phyloP scores from a whole-genome alignment of 2,888 invertebrate genomes.

The Taphrorychus bicolor region DNA sequence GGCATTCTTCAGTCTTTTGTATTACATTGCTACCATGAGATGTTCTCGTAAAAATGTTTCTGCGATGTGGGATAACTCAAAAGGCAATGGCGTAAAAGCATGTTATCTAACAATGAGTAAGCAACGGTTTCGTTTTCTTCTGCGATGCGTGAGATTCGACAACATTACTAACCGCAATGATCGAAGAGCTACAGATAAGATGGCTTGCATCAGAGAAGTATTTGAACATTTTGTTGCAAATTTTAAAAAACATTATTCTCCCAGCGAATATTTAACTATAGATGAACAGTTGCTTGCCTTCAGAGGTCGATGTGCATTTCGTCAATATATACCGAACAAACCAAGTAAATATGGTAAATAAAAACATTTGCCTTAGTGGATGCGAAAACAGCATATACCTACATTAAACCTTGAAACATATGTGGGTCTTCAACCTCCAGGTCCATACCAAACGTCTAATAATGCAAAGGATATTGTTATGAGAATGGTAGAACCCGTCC shows the following conservation, averaged over 20 bases:
- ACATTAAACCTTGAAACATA: slow-evolving; percentile 46
- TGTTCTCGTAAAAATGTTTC: slow-evolving; percentile 38
- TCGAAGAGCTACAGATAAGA: slow-evolving; percentile 35
- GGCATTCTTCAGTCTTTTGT: slow-evolving; percentile 18
- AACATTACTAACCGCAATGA: too few relatives aligned
- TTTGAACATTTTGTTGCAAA: slow-evolving; percentile 31
- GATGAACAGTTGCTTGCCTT: slow-evolving; percentile 44
- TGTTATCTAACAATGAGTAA: slow-evolving; percentile 41
- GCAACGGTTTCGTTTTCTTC: slow-evolving; percentile 32
- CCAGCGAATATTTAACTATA: slow-evolving; percentile 37
- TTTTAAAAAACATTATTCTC: slow-evolving; percentile 36
- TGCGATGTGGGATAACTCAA: slow-evolving; percentile 44
- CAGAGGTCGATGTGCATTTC: slow-evolving; percentile 45
- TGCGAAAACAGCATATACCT: slow-evolving; percentile 45
- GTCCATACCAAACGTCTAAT: slow-evolving; percentile 43
- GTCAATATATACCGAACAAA: slow-evolving; percentile 47
- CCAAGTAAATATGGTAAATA: slow-evolving; percentile 46
- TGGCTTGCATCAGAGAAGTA: slow-evolving; percentile 38
- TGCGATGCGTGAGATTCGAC: slow-evolving; percentile 38
- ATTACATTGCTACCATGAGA: slow-evolving; percentile 14
- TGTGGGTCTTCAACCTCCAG: slow-evolving; percentile 45
- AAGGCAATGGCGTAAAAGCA: slow-evolving; percentile 41
- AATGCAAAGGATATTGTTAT: slow-evolving; percentile 39
- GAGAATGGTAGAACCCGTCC: slow-evolving; percentile 39
- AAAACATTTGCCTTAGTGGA: slow-evolving; percentile 46